A percentile compares a stretch with the other conserved stretches of the same genome.
Conservation (phyloP, 30 jellyfish, hydroid and myxozoan species). For the Rhopilema esculentum region DNA sequence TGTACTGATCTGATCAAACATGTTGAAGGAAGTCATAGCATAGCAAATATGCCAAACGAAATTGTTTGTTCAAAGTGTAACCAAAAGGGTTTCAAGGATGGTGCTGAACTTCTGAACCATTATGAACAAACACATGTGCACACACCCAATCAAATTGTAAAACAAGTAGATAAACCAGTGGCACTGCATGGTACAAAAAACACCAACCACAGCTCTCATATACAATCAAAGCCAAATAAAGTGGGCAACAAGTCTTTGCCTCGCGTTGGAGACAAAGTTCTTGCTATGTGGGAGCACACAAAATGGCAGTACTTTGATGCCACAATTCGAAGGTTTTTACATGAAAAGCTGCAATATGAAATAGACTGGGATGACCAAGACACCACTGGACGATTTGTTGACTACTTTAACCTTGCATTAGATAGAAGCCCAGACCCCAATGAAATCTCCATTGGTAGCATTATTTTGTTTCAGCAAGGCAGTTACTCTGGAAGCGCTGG, state of each 20-base stretch:
- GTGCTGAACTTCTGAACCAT: slow-evolving; percentile 41
- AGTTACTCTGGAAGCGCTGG: slow-evolving; percentile 41
- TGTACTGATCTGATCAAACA: slow-evolving; percentile 44
- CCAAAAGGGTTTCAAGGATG: slow-evolving; percentile 49
- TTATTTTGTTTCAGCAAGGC: slow-evolving; percentile 79
- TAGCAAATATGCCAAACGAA: background rate
- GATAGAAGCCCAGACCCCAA: slow-evolving; percentile 72
- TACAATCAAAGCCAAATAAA: background rate
- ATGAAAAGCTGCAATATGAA: slow-evolving; percentile 68
- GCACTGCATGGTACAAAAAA: background rate
- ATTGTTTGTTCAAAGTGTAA: slow-evolving; percentile 61
- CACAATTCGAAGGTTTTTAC: slow-evolving; percentile 56
- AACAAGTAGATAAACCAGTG: background rate
- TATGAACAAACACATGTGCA: slow-evolving; percentile 9
- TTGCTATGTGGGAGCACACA: slow-evolving; percentile 87
- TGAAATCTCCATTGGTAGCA: slow-evolving; percentile 81
- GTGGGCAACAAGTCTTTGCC: slow-evolving; percentile 19
- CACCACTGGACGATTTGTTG: slow-evolving; percentile 85
- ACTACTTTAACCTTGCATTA: slow-evolving; percentile 78
- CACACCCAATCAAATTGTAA: background rate
- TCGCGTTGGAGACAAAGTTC: slow-evolving; percentile 48
- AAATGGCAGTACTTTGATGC: slow-evolving; percentile 92
- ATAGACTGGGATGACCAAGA: slow-evolving; percentile 96
- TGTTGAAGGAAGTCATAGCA: slow-evolving; percentile 10
- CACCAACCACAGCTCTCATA: background rate